Evolutionary conservation across 2,888 invertebrate species (phyloP).

Genomic region (Eilema depressum): DNA sequence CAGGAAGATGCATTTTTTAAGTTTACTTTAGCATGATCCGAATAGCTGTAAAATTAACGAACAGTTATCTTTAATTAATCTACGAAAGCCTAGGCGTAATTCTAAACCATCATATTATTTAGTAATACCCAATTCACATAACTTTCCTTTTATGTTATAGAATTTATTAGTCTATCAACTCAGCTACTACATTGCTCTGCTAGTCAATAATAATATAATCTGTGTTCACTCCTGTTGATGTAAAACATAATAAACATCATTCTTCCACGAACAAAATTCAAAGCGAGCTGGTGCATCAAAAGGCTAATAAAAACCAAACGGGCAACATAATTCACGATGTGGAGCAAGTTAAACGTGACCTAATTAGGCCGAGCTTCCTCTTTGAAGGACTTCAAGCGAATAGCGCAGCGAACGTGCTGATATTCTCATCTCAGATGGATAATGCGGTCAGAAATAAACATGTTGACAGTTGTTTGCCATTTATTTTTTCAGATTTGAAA

Average conservation of each 20-base stretch:
- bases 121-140: not conserved
- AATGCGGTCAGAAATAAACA: not conserved
- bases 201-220: constrained; percentile 33
- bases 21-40: too few relatives aligned
- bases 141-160: not conserved
- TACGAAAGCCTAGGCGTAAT: too few relatives aligned
- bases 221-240: constrained; percentile 31
- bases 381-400: constrained; percentile 30
- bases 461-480: not conserved
- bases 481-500: not conserved
- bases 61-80: too few relatives aligned
- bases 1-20: too few relatives aligned
- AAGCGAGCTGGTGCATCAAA: constrained; percentile 46
- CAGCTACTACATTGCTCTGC: constrained; percentile 13
- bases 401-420: constrained; percentile 14
- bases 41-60: too few relatives aligned
- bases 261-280: constrained; percentile 34
- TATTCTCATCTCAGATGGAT: not conserved
- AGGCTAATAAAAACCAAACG: constrained; percentile 53
- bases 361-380: constrained; percentile 62
- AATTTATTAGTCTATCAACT: not conserved
- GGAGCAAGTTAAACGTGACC: constrained; percentile 60
- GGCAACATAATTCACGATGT: constrained; percentile 55
- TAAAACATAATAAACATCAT: constrained; percentile 36
- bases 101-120: too few relatives aligned